Evolutionary conservation across 2,113 vertebrate genomes (phyloP).

Genomic region (Pithys albifrons): DNA sequence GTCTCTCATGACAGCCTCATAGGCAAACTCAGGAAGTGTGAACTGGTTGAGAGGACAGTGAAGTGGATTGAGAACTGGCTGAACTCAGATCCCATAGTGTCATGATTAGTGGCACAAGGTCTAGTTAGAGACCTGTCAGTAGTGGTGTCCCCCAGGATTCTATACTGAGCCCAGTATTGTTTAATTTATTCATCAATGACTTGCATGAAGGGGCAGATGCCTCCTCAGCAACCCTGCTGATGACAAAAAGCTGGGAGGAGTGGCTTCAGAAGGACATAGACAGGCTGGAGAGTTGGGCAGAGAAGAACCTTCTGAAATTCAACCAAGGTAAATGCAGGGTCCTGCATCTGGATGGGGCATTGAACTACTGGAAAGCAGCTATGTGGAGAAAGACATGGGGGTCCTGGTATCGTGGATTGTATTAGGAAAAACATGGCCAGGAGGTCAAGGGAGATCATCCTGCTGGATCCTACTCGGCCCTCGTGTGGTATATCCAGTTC

Average conservation of each 20-base stretch:
- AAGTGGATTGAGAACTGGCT: not conserved
- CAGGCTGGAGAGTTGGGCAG: not conserved
- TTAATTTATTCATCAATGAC: not conserved
- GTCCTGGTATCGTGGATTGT: not conserved
- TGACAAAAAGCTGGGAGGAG: not conserved
- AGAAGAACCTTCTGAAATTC: not conserved
- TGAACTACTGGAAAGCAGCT: not conserved
- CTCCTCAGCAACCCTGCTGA: not conserved
- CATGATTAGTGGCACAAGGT: not conserved
- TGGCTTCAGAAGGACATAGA: not conserved
- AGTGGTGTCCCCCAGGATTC: not conserved
- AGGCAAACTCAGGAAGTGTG: not conserved
- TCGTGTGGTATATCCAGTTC: not conserved
- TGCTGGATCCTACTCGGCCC: not conserved
- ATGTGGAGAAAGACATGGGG: fast-evolving
- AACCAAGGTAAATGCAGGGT: not conserved
- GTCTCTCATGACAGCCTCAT: not conserved
- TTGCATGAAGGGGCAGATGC: not conserved
- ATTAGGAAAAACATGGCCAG: not conserved
- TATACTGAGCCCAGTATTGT: not conserved
- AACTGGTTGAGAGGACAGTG: not conserved
- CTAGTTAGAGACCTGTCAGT: not conserved
- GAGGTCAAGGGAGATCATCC: fast-evolving
- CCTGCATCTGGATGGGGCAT: not conserved
- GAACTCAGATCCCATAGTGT: not conserved